Evolutionary conservation across 1,140 invertebrate species (phyloP), one percentile per base, ranked within the genome.

Genomic region (Scylla paramamosain): DNA sequence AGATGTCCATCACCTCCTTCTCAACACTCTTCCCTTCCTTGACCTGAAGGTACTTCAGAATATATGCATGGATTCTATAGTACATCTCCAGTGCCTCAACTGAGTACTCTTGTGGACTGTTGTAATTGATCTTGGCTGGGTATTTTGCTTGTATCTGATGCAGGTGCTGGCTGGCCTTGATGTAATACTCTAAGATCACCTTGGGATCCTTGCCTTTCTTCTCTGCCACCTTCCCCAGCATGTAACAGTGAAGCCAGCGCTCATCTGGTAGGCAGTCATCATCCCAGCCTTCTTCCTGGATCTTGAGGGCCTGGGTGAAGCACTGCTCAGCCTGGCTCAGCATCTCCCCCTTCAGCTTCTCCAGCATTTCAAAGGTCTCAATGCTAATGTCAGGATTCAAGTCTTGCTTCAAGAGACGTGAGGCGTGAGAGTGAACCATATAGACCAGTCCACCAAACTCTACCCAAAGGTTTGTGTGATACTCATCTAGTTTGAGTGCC

Each of bases 201-300:
- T 97, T 97, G 0, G 98, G 98, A 95, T 98, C 97, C 96, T 98
- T 97, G 94, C 98, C 98, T 94, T 97, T 97, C 96, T 99, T 99
- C 96, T 99, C 98, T 0, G 98, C 97, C 87, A 99, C 98, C 97
- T 99, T 99, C 0, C 98, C 99, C 31, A 99, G 97, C 98, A 99
- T 99, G 96, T 99, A 99, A 96, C 99, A 98, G 96, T 98, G 98
- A 20, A 99, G 97, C 99, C 99, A 99, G 87, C 98, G 97, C 96
- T 99, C 98, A 96, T 99, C 98, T 52, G 98, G 97, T 91, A 97
- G 97, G 25, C 97, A 97, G 94, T 97, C 97, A 77, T 97, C 97
- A n/a, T 97, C 97, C 88, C 97, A 97, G 93, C 96, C 95, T 59
- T 95, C 95, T 16, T 96, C 94, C 14, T 93, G 92, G 2, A 96